Evolutionary conservation across 2,888 invertebrate species (phyloP).

Genomic region (Allolobophora icterica): DNA sequence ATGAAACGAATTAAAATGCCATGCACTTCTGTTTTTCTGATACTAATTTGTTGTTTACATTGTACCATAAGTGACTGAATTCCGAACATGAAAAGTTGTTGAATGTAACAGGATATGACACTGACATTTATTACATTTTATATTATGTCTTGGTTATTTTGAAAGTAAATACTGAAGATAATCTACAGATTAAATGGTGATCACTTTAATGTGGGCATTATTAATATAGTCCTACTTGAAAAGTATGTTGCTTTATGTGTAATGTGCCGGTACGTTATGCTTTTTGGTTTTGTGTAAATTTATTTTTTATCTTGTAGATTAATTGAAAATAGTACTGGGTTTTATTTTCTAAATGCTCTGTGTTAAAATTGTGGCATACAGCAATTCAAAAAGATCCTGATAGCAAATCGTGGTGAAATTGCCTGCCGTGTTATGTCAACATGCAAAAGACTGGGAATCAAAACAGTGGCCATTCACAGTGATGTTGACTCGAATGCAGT

Average conservation of each 20-base stretch:
- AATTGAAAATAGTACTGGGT: neutral
- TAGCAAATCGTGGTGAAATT: conserved; percentile 97
- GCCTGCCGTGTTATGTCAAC: conserved; percentile 85
- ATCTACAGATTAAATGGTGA: neutral
- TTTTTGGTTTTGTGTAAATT: neutral
- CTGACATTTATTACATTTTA: neutral
- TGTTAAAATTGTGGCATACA: conserved; percentile 42
- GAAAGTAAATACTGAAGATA: neutral
- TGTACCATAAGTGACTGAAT: neutral
- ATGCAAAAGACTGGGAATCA: conserved; percentile 72
- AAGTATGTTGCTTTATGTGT: neutral
- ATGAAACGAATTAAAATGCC: neutral
- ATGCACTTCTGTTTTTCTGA: neutral
- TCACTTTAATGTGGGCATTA: neutral
- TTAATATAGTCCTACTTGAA: neutral
- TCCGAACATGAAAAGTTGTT: neutral
- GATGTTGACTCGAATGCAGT: conserved; percentile 73
- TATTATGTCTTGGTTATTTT: neutral
- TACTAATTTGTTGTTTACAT: neutral
- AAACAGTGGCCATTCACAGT: conserved; percentile 75
- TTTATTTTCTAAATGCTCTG: neutral
- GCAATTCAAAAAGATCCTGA: conserved; percentile 74
- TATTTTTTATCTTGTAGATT: neutral
- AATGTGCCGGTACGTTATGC: neutral
- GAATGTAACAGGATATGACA: neutral